Base-by-base conservation (phyloP, 2,888 invertebrate genomes). In the Anthophora plumipes region DNA sequence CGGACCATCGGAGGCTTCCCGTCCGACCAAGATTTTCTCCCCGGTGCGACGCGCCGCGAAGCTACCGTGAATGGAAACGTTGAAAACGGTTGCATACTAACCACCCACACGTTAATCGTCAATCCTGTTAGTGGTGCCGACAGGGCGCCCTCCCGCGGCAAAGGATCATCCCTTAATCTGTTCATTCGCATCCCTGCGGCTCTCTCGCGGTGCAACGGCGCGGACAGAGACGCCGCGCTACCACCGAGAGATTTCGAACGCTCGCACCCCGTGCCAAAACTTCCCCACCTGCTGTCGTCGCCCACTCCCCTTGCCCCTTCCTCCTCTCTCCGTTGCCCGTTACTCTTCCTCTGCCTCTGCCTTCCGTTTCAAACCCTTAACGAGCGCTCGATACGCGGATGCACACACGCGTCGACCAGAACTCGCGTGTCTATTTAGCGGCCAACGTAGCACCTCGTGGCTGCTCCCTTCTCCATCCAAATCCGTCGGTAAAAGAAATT, bases 151-250 rank as follows among this genome's bases (percentile, higher is more conserved):
- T 81, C 88, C 87, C 89, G 88, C 90, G 87, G 89, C 87, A 89
- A 90, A 91, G 91, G 92, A 92, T 92, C 92, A 92, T 92, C 92
- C 92, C 91, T 92, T 92, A 92, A 92, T 92, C 92, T 92, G 91
- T 92, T 92, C 92, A 92, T 92, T 92, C 92, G 91, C 92, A 89
- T 92, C 92, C 91, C 90, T 89, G 91, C 89, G 86, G 90, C 89
- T 90, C 89, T 80, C 80, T 80, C 63, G 80, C 67, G 68, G 74
- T 39, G 75, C 78, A 69, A 9, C 78, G 63, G 78, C 68, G 74
- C 67, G 64, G 12, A 75, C 52, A 57, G 63, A 73, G 72, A 89
- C 87, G 70, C n/a, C 50, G 37, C 48, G 69, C 67, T 67, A 88
- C 89, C 88, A 88, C 83, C 89, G 87, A 90, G 89, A 88, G 90